Conservation (phyloP, 2,113 vertebrate genomes). For the Hirundichthys speculiger region DNA sequence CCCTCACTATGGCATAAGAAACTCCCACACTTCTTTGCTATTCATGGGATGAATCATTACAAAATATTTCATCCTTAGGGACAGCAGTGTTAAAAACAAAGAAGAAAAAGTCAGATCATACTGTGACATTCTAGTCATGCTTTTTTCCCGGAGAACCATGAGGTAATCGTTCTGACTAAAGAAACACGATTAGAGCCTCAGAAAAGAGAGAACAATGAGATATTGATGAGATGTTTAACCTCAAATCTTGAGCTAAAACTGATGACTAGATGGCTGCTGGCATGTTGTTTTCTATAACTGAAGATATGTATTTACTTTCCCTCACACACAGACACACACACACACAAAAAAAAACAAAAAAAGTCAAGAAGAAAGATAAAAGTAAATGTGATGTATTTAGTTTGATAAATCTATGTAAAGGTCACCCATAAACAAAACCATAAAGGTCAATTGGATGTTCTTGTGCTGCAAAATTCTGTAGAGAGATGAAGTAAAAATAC, state of each 20-base stretch:
- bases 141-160: not conserved
- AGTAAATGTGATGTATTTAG: not conserved
- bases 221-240: slow-evolving; percentile 5
- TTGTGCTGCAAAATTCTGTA: not conserved
- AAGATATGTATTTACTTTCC: not conserved
- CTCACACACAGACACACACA: too few species aligned
- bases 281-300: too few species aligned
- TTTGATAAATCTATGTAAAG: not conserved
- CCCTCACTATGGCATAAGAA: not conserved
- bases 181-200: not conserved
- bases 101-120: not conserved
- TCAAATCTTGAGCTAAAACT: not conserved
- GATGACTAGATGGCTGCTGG: not conserved
- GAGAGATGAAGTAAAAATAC: not conserved
- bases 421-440: not conserved
- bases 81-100: not conserved
- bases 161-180: not conserved
- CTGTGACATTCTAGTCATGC: not conserved
- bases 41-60: not conserved
- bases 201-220: not conserved
- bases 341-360: too few species aligned
- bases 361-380: not conserved
- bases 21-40: not conserved
- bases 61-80: not conserved
- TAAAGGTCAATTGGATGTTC: not conserved